These are phyloP conservation scores for Pachydiplax longipennis DNA, from an alignment of 2,888 invertebrate species.

Conservation along the genomic window DNA sequence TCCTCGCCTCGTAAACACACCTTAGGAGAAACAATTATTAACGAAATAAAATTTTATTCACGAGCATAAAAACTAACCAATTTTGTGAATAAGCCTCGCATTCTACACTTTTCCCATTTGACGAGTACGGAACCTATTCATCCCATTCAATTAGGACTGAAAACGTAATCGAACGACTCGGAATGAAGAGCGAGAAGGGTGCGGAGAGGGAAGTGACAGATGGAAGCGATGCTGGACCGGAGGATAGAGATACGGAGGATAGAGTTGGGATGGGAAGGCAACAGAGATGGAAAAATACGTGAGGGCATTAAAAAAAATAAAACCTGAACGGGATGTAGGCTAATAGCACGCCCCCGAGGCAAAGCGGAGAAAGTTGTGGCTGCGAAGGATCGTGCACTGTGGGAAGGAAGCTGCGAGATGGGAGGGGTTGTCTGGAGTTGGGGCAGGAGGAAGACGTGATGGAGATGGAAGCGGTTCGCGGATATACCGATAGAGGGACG, in stretches of 20 bases:
- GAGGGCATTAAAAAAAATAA: not conserved
- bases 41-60: no score
- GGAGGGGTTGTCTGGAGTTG: not conserved
- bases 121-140: no score
- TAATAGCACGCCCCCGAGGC: constrained; percentile 37
- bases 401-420: constrained; percentile 18
- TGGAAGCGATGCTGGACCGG: not conserved
- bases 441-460: not conserved
- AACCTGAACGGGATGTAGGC: constrained; percentile 34
- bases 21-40: no score
- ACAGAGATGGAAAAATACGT: constrained; percentile 24
- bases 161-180: not conserved
- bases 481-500: not conserved
- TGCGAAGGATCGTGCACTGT: constrained; percentile 6
- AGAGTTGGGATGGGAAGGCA: not conserved
- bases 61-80: no score
- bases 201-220: not conserved
- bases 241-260: not conserved
- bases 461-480: not conserved
- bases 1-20: no score
- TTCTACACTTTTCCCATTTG: no score
- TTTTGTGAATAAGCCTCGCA: no score
- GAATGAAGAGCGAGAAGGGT: not conserved
- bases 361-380: constrained; percentile 29
- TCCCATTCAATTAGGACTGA: no score